A percentile compares a stretch with the other conserved stretches of the same genome.
These are phyloP conservation scores for Antheraea yamamai DNA, from an alignment of 2,888 invertebrate species.

Conservation along the genomic window DNA sequence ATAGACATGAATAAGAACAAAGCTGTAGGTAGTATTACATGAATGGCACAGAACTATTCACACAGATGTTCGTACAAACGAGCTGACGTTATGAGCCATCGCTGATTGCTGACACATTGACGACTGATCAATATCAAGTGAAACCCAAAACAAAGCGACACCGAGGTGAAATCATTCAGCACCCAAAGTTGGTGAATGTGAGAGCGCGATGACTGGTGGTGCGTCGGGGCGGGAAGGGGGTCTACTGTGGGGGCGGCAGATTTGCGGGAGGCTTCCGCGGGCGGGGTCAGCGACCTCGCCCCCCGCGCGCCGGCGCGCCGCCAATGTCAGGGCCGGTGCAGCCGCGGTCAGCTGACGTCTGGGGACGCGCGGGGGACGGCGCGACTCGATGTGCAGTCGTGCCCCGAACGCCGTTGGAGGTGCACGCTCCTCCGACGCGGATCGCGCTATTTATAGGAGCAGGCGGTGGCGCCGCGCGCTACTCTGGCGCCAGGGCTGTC, in stretches of 20 bases:
- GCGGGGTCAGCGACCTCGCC: constrained; percentile 76
- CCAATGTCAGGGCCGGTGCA: constrained; percentile 83
- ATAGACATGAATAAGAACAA: background rate
- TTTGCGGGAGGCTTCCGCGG: constrained; percentile 78
- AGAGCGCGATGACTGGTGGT: constrained; percentile 38
- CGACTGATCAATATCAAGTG: background rate
- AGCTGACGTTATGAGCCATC: background rate
- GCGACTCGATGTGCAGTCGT: constrained; percentile 70
- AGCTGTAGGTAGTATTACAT: background rate
- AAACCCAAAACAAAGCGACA: constrained; percentile 2
- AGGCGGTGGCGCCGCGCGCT: constrained; percentile 86
- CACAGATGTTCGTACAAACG: background rate
- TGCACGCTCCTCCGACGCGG: constrained; percentile 55
- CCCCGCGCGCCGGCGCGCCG: constrained; percentile 73
- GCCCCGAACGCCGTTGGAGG: constrained; percentile 61
- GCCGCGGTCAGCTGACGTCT: constrained; percentile 81
- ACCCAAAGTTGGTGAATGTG: constrained; percentile 61
- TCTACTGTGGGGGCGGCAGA: constrained; percentile 52
- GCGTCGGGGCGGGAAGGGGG: constrained; percentile 35
- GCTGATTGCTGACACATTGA: background rate
- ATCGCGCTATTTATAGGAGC: constrained; percentile 65
- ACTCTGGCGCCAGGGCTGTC: constrained; percentile 94
- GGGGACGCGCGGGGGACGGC: constrained; percentile 78
- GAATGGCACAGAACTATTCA: background rate
- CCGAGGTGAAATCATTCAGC: constrained; percentile 56